A percentile compares a stretch with the other conserved stretches of the same genome.
phyloP scores from a whole-genome alignment of 2,797 vertebrate genomes.

The Melanotaenia boesemani region DNA sequence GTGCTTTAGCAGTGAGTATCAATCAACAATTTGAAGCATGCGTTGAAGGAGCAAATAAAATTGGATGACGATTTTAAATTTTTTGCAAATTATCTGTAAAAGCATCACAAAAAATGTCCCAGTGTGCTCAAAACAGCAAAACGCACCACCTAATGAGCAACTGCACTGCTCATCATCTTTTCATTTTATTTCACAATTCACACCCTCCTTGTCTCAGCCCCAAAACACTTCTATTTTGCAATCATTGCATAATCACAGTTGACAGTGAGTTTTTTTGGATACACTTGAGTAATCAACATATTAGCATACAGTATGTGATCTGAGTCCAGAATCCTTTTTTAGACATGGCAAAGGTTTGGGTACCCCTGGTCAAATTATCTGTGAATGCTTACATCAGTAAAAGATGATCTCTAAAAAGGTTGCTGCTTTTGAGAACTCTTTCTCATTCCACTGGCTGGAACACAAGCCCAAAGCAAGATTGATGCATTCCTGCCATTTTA shows the following conservation, averaged over 20 bases:
- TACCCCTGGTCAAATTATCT: not conserved
- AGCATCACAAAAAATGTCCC: not conserved
- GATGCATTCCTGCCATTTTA: not conserved
- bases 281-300: conserved; percentile 1
- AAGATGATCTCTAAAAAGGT: not conserved
- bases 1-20: not conserved
- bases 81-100: conserved; percentile 5
- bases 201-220: conserved; percentile 21
- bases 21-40: conserved; percentile 4
- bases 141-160: conserved; percentile 23
- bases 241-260: conserved; percentile 28
- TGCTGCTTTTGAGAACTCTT: not conserved
- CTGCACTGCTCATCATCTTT: conserved; percentile 1
- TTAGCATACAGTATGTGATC: conserved; percentile 3
- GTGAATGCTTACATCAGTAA: not conserved
- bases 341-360: not conserved
- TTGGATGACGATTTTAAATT: not conserved
- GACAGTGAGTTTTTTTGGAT: not conserved
- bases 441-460: not conserved
- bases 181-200: conserved; percentile 23
- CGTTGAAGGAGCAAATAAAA: conserved; percentile 1
- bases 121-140: conserved; percentile 6
- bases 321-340: not conserved
- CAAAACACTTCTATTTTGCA: conserved; percentile 3
- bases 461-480: not conserved